These are phyloP conservation scores for Pedicia rivosa DNA, from an alignment of 2,888 invertebrate species.

Conservation along the genomic window DNA sequence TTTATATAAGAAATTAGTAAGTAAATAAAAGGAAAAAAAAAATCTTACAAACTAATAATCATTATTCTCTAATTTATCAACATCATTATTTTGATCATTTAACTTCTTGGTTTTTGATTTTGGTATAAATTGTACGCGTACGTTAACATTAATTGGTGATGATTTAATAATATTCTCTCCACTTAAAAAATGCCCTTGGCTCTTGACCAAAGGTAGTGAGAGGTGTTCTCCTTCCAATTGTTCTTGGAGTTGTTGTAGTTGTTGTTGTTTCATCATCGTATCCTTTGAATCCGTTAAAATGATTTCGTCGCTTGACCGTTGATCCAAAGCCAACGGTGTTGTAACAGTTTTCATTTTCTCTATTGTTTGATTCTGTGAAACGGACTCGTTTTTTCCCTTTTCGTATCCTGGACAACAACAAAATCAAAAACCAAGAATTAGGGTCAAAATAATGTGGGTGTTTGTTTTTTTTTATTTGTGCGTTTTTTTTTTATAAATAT, in stretches of 20 bases:
- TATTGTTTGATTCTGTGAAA: constrained; percentile 6
- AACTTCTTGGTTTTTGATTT: constrained; percentile 23
- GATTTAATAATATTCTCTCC: constrained; percentile 12
- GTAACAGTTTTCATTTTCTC: constrained; percentile 5
- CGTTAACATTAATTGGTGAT: constrained; percentile 57
- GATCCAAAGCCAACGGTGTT: constrained; percentile 5
- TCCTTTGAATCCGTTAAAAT: constrained; percentile 2
- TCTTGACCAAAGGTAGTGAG: constrained; percentile 14
- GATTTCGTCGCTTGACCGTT: constrained; percentile 6
- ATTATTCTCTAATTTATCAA: no score
- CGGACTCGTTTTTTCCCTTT: constrained; percentile 8
- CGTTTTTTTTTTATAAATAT: background rate
- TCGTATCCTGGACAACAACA: constrained; percentile 10
- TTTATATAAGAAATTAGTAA: background rate
- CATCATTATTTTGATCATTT: constrained; percentile 2
- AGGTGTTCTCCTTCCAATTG: constrained; percentile 1
- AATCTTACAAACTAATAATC: background rate
- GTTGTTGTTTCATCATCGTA: constrained; percentile 1
- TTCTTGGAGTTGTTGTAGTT: constrained; percentile 3
- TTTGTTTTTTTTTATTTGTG: background rate
- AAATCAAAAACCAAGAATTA: constrained; percentile 20
- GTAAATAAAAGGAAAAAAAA: background rate
- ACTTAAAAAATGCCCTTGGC: constrained; percentile 7
- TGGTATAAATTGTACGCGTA: constrained; percentile 58
- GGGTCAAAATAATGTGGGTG: background rate